phyloP scores from a whole-genome alignment of 2,797 vertebrate species.

The Bryconaethiops microstoma region DNA sequence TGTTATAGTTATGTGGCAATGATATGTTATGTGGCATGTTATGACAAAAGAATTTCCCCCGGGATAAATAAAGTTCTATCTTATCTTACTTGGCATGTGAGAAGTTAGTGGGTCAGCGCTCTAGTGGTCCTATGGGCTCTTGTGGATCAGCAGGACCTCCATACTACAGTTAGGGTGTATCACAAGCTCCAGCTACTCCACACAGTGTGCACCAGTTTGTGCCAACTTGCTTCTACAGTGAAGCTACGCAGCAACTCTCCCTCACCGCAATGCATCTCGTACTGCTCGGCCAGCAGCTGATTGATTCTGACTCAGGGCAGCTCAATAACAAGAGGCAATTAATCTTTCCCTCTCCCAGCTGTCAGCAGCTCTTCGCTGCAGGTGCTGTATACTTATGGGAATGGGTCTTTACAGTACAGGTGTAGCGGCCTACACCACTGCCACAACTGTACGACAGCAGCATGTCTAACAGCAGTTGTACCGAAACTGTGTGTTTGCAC shows the following conservation, averaged over 20 bases:
- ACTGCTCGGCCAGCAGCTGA: conserved; percentile 36
- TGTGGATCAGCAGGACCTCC: not conserved
- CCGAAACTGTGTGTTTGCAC: not conserved
- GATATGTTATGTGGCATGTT: too few species aligned
- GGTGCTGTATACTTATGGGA: not conserved
- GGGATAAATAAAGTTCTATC: too few species aligned
- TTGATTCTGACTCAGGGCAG: conserved; percentile 39
- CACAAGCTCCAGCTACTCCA: conserved; percentile 1
- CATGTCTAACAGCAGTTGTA: not conserved
- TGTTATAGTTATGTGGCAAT: too few species aligned
- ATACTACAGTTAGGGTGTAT: not conserved
- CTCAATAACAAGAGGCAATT: conserved; percentile 51
- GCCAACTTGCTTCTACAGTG: conserved; percentile 21
- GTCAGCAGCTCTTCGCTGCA: conserved; percentile 11
- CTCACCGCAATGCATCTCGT: conserved; percentile 50
- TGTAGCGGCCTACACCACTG: not conserved
- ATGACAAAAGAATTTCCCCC: too few species aligned
- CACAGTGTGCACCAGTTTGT: not conserved
- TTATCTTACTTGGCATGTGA: too few species aligned
- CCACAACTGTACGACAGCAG: not conserved
- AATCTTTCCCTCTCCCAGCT: conserved; percentile 44
- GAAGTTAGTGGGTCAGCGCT: not conserved
- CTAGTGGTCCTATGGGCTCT: not conserved
- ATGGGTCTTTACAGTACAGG: not conserved
- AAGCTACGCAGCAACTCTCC: conserved; percentile 19